Base-by-base conservation (phyloP, 2,888 invertebrate genomes). In the Ophion ellenae region DNA sequence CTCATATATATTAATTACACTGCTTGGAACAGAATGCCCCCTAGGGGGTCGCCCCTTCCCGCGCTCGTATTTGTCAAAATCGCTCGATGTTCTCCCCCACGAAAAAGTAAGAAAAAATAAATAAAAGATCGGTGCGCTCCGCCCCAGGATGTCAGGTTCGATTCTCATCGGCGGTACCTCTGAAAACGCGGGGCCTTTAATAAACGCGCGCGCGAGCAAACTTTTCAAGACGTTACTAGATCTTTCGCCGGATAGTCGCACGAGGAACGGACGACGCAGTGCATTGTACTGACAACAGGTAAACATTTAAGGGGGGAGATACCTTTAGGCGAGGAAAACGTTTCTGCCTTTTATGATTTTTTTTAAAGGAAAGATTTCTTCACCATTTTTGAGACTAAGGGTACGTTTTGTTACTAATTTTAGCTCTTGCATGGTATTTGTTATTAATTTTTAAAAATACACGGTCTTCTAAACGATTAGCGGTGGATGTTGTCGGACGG, bases 141-240 rank as follows among this genome's bases (percentile, higher is more conserved):
- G 7, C 71, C 53, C 32, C 20, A 17, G 36, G 47, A 77, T 67
- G 57, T n/a, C 53, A 32, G n/a, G 32, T n/a, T 14, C 59, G 61
- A 79, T 71, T 71, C 79, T 70, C 79, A 53, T 63, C 81, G 53
- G 63, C 20, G 40, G 67, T 14, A 66, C 28, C 45, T 61, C 59
- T 47, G 81, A 70, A 24, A 47, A 81, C 81, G 69, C n/a, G 71
- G 73, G 80, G 85, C 86, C 83, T 86, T 86, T 83, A 86, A 83
- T 80, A 73, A 86, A 83, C 77, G 77, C 75, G 83, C 67, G 47
- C 59, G 63, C 67, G 47, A 47, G 63, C 40, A 40, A 77, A 74
- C 80, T 20, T 77, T 74, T 81, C 74, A 69, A 75, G 67, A 45
- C 61, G 81, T 73, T 83, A 81, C 83, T 81, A 69, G 76, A 77